These are phyloP conservation scores for Phalera bucephala DNA, from an alignment of 2,888 invertebrate species.

Conservation along the genomic window DNA sequence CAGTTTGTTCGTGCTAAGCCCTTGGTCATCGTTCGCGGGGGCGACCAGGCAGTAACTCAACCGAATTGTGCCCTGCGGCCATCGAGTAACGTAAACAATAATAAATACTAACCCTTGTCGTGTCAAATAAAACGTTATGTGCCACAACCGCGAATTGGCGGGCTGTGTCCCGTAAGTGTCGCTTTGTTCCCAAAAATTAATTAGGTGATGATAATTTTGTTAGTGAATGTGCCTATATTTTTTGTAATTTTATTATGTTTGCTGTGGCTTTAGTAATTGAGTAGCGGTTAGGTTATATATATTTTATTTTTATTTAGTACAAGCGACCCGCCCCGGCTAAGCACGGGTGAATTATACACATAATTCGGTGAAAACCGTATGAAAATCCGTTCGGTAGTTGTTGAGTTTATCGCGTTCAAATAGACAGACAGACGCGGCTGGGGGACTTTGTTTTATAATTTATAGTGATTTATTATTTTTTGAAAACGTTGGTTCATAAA, in stretches of 20 bases:
- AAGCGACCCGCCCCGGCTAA: too few species aligned
- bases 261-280: neutral
- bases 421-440: too few species aligned
- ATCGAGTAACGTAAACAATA: conserved; percentile 57
- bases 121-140: conserved; percentile 57
- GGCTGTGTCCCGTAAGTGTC: conserved; percentile 12
- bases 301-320: too few species aligned
- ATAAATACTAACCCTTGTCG: conserved; percentile 60
- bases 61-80: conserved; percentile 70
- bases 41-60: conserved; percentile 71
- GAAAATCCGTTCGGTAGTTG: too few species aligned
- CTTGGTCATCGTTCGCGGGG: conserved; percentile 29
- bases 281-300: neutral
- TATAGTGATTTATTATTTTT: too few species aligned
- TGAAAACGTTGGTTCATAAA: neutral
- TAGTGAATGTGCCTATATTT: conserved; percentile 9
- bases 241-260: neutral
- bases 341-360: too few species aligned
- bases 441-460: too few species aligned
- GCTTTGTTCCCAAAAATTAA: conserved; percentile 15
- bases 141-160: conserved; percentile 43
- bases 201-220: conserved; percentile 23
- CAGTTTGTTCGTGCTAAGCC: too few species aligned
- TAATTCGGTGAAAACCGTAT: too few species aligned
- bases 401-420: too few species aligned